Percentiles rank a stretch among this genome's conserved stretches.
These are phyloP conservation scores for Bubo bubo DNA, from an alignment of 2,113 vertebrate species.

Conservation along the genomic window DNA sequence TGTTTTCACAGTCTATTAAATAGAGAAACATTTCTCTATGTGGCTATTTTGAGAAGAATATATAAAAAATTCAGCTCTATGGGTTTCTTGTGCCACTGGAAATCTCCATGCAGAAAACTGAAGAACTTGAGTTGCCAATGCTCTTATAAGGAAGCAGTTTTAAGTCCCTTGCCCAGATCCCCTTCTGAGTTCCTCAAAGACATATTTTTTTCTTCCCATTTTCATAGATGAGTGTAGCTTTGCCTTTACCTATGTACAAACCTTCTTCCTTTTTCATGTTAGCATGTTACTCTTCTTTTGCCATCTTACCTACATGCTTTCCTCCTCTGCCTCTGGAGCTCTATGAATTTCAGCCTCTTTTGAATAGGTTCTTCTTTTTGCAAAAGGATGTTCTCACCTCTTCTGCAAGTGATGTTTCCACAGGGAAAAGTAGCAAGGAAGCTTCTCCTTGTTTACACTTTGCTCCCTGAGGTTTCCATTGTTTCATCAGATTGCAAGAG, in stretches of 20 bases:
- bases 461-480: background rate
- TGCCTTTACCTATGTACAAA: background rate
- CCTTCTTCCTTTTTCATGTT: background rate
- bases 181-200: background rate
- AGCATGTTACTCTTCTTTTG: background rate
- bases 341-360: background rate
- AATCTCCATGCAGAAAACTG: background rate
- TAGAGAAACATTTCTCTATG: background rate
- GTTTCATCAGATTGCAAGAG: background rate
- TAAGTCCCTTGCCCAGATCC: background rate
- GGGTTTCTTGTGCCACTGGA: background rate
- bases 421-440: background rate
- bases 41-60: background rate
- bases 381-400: background rate
- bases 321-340: background rate
- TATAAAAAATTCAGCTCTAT: background rate
- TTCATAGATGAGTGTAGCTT: background rate
- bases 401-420: background rate
- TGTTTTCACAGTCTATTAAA: background rate
- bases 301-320: background rate
- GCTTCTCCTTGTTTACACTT: background rate
- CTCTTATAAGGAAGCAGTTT: background rate
- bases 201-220: rapidly evolving
- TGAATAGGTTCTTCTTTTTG: background rate
- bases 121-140: background rate